A percentile compares a stretch with the other conserved stretches of the same genome.
Conservation (phyloP, 92 coral and sea anemone genomes). For the Porites cylindrica region DNA sequence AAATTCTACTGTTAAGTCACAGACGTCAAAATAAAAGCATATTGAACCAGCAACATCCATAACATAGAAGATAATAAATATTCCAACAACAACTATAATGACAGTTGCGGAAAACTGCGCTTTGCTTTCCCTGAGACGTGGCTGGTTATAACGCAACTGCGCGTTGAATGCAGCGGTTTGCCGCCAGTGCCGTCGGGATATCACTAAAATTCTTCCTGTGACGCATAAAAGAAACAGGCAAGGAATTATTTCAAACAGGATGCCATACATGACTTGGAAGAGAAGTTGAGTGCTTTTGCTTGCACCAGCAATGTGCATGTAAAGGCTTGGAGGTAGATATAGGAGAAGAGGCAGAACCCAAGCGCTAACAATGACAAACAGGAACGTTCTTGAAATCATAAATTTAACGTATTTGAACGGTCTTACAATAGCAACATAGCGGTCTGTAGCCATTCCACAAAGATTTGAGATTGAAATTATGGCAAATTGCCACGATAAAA, state of each 20-base stretch:
- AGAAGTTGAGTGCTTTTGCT: neutral
- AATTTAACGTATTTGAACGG: slow-evolving; percentile 10
- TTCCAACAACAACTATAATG: slow-evolving; percentile 46
- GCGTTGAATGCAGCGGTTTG: slow-evolving; percentile 58
- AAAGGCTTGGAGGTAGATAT: slow-evolving; percentile 1
- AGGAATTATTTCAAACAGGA: slow-evolving; percentile 17
- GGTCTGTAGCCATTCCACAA: slow-evolving; percentile 57
- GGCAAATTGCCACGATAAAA: slow-evolving; percentile 16
- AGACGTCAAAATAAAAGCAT: slow-evolving; percentile 47
- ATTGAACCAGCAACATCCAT: slow-evolving; percentile 43
- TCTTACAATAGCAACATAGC: slow-evolving; percentile 33
- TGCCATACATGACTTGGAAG: slow-evolving; percentile 2
- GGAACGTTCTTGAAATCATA: neutral
- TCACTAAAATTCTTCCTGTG: slow-evolving; percentile 43
- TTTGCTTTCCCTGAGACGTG: neutral
- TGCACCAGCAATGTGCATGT: slow-evolving; percentile 4
- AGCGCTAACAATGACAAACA: neutral
- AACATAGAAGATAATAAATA: slow-evolving; percentile 52
- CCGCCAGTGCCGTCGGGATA: slow-evolving; percentile 61
- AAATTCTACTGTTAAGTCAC: slow-evolving; percentile 6
- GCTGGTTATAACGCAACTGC: slow-evolving; percentile 59
- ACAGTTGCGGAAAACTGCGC: slow-evolving; percentile 27
- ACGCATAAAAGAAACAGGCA: neutral
- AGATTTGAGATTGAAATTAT: slow-evolving; percentile 32
- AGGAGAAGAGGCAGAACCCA: slow-evolving; percentile 8